Conservation (phyloP, 2,797 vertebrate genomes). For the Alcedo atthis region DNA sequence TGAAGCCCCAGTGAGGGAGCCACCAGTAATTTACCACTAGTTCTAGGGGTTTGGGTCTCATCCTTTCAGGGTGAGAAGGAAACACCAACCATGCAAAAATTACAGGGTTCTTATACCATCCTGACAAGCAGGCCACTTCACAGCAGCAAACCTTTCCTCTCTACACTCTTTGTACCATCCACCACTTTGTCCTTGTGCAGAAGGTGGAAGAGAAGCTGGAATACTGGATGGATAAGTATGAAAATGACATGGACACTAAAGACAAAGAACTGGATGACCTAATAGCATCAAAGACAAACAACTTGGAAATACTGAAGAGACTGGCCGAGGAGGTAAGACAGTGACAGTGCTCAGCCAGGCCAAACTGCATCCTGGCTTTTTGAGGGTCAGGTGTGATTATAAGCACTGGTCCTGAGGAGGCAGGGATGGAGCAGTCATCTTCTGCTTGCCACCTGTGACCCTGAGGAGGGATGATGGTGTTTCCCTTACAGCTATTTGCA, state of each 20-base stretch:
- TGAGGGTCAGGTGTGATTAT: neutral
- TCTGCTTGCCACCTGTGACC: neutral
- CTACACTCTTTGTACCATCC: neutral
- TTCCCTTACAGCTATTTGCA: neutral
- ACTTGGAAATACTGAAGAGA: constrained; percentile 79
- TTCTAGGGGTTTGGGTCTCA: neutral
- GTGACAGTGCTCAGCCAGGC: neutral
- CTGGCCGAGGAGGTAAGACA: constrained; percentile 82
- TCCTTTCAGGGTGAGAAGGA: neutral
- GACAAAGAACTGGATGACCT: constrained; percentile 79
- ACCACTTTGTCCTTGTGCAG: constrained; percentile 49
- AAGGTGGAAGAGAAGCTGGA: constrained; percentile 78
- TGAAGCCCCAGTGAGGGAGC: neutral
- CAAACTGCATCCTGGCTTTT: neutral
- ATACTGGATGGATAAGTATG: constrained; percentile 84
- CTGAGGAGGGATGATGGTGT: neutral
- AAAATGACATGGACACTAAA: constrained; percentile 83
- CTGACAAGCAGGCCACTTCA: neutral
- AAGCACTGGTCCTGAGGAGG: neutral
- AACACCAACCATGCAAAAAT: neutral
- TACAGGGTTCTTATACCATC: neutral
- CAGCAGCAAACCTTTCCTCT: neutral
- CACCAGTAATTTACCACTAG: neutral
- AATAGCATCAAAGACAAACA: constrained; percentile 76
- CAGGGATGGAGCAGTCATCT: neutral